Evolutionary conservation across 1,140 invertebrate genomes (phyloP).

Genomic region (Gerris buenoi): DNA sequence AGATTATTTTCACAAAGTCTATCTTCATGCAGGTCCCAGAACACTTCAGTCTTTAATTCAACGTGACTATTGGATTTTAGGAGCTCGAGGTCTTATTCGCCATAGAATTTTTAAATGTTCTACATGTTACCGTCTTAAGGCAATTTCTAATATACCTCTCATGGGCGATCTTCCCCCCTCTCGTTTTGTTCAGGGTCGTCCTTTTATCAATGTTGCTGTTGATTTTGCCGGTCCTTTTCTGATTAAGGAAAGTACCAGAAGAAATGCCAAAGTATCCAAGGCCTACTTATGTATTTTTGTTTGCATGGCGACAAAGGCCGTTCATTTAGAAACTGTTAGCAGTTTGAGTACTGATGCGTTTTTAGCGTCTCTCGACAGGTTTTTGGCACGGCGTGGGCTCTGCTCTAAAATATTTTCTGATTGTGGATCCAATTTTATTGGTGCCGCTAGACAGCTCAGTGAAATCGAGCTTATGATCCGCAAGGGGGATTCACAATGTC

Average conservation of each 20-base stretch:
- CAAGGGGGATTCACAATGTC: neutral
- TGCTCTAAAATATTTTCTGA: conserved; percentile 20
- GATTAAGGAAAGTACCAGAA: neutral
- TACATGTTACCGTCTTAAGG: conserved; percentile 17
- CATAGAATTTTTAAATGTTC: conserved; percentile 21
- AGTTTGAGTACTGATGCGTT: conserved; percentile 21
- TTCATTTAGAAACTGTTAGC: conserved; percentile 24
- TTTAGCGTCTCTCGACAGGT: conserved; percentile 20
- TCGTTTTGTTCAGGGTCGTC: conserved; percentile 22
- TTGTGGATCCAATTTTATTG: conserved; percentile 23
- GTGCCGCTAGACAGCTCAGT: conserved; percentile 6
- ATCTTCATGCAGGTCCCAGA: conserved; percentile 24
- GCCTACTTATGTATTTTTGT: conserved; percentile 24
- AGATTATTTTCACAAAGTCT: conserved; percentile 20
- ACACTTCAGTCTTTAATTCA: conserved; percentile 22
- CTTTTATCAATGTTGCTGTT: conserved; percentile 12
- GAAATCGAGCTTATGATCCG: conserved; percentile 3
- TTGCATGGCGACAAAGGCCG: conserved; percentile 21
- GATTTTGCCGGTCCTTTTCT: neutral
- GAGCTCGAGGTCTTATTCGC: conserved; percentile 16
- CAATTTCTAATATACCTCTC: conserved; percentile 10
- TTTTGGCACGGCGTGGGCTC: conserved; percentile 10
- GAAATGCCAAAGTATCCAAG: conserved; percentile 19
- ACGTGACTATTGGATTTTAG: conserved; percentile 25
- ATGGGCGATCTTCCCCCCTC: conserved; percentile 21